Conservation (phyloP, 2,797 vertebrate genomes). For the Mus caroli region DNA sequence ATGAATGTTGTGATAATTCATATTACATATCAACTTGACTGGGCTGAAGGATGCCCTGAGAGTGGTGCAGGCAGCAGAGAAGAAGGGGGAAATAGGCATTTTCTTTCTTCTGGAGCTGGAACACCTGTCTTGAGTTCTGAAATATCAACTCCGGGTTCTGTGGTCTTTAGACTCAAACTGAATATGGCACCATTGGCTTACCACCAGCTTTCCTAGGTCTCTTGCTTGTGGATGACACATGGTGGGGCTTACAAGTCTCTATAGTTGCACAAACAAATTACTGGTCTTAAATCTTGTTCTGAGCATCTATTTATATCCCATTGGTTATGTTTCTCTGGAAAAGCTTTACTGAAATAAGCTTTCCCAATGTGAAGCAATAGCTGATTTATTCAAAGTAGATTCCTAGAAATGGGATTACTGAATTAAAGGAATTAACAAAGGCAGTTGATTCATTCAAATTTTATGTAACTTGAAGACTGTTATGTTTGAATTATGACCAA, state of each 20-base stretch:
- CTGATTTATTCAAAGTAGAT: constrained; percentile 24
- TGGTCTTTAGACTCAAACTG: neutral
- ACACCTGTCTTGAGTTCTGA: neutral
- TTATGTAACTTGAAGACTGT: neutral
- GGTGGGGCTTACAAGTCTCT: neutral
- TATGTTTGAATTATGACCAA: neutral
- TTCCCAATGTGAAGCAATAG: constrained; percentile 22
- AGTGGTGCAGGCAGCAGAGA: neutral
- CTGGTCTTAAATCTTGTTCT: neutral
- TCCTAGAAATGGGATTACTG: constrained; percentile 43
- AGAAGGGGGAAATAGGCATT: neutral
- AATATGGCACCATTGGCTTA: neutral
- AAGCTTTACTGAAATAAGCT: constrained; percentile 11
- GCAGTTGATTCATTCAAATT: constrained; percentile 38
- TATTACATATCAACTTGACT: neutral
- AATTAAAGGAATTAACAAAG: constrained; percentile 44
- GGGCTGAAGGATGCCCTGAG: neutral
- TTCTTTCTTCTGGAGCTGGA: neutral
- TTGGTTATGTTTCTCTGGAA: constrained; percentile 47
- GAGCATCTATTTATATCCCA: neutral
- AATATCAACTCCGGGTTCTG: neutral
- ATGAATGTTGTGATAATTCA: neutral
- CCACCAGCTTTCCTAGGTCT: neutral
- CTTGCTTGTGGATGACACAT: neutral
- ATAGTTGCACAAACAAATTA: neutral